Conservation (phyloP, 2,113 vertebrate species). For the Psittacara wagleri region DNA sequence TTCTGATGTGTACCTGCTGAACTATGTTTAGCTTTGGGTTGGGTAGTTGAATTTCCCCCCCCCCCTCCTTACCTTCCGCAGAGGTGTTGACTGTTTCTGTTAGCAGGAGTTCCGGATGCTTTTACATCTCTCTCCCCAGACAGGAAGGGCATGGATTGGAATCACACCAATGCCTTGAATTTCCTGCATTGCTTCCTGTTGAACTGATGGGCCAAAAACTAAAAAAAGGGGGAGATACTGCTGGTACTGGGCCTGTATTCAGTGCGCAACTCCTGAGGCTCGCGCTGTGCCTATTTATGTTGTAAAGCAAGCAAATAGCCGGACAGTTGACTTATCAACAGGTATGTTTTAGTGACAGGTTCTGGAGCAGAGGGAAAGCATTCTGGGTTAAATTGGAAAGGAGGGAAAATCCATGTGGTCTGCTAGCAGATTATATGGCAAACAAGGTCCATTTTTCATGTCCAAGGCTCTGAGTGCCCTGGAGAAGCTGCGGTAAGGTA, state of each 20-base stretch:
- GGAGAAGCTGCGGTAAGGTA: neutral
- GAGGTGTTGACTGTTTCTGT: slow-evolving; percentile 37
- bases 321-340: neutral
- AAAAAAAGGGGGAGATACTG: neutral
- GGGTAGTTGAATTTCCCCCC: neutral
- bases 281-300: fast-evolving
- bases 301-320: neutral
- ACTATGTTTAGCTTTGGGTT: slow-evolving; percentile 1
- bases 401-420: fast-evolving
- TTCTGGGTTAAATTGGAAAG: neutral
- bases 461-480: neutral
- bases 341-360: neutral
- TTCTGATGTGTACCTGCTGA: neutral
- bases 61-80: neutral
- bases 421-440: neutral
- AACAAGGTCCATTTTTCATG: neutral
- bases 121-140: slow-evolving; percentile 30
- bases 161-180: slow-evolving; percentile 39
- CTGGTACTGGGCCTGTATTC: neutral
- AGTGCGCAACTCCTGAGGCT: neutral
- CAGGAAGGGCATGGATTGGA: slow-evolving; percentile 61
- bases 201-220: neutral
- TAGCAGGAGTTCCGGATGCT: neutral
- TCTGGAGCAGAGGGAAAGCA: neutral
- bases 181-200: slow-evolving; percentile 69